Base-by-base conservation (phyloP, 2,888 invertebrate species). In the Phlogophora meticulosa region DNA sequence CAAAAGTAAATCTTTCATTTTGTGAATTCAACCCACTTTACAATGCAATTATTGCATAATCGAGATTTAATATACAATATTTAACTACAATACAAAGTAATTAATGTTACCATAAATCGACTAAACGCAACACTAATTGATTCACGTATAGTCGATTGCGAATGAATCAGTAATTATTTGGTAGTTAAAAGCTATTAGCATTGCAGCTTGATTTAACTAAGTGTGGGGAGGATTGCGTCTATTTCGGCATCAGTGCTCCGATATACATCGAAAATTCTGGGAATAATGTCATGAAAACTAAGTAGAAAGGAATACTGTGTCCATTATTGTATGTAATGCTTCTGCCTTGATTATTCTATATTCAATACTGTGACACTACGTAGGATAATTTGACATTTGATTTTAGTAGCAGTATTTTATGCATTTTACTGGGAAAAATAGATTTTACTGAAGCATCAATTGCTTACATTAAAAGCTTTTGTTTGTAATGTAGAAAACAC, bases 21-120 rank as follows among this genome's bases (percentile, higher is more conserved):
- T 20, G 34, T 42, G 4, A 10, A 20, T 9, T 22, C n/a, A 11
- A 11, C 11, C 24, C 2, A 17, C 3, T 20, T 11, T 0, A 22
- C 32, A 43, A 28, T 45, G 4, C 7, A 38, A 36, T 38, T 32
- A 36, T 17, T 32, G 43, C 55, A 38, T 9, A 45, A 68, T 17
- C 22, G 20, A 11, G 2, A 28, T 43, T 28, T 15, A 32, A 36
- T 34, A 13, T n/a, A 22, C 42, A 28, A 17, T 34, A 38, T 13
- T 15, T 65, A 11, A 1, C 11, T 32, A n/a, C 22, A n/a, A 2
- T 13, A 20, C 17, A 40, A 22, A 45, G 3, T 17, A 34, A 17
- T 17, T 32, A 11, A 13, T 15, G 24, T 32, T 38, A 20, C 24
- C n/a, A 22, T 38, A 7, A 20, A 51, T 46, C 22, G 20, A 28